Base-by-base conservation (phyloP, 2,113 vertebrate genomes). In the Ailuropoda melanoleuca region DNA sequence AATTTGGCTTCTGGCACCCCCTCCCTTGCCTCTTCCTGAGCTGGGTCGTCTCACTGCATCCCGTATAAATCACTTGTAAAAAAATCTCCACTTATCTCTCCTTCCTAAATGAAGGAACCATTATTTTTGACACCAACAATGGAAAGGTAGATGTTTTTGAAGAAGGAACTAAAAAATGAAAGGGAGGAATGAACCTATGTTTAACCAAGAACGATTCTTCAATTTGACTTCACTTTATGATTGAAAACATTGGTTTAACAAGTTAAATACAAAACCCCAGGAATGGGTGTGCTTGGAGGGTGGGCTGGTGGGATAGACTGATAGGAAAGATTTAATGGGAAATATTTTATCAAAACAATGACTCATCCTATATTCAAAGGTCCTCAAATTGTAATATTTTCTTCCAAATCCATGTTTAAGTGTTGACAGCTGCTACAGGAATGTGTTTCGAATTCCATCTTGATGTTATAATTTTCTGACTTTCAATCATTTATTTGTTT, bases 321-420 rank as follows among this genome's bases (percentile, higher is more conserved):
- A 81, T 39, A 55, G 48, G 21, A 58, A 94, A 82, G 70, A 81
- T 60, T 77, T 43, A n/a, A 66, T 58, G 70, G 90, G 84, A 97
- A 96, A 92, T 93, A 90, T 81, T 96, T 92, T n/a, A 74, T 92
- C 43, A 87, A 95, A 95, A 92, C 92, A 96, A 11, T 93, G 83
- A 96, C 31, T 96, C 93, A 90, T 13, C 14, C 48, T 74, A 31
- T 50, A 53, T n/a, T 88, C 53, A 23, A 60, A 55, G 83, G 92
- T 70, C 96, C 92, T 96, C 48, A 50, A 53, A 85, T 29, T 62
- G n/a, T 39, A 60, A 29, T 46, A 39, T 95, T 93, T 88, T 75
- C 87, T 58, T 56, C 86, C 70, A 74, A 74, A 89, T 70, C 31
- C 74, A 50, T 1, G 24, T n/a, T 88, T 39, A 88, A 29, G 19